Percentiles rank a stretch among this genome's conserved stretches.
Conservation (phyloP, 2,888 invertebrate genomes). For the Helobdella robusta region DNA sequence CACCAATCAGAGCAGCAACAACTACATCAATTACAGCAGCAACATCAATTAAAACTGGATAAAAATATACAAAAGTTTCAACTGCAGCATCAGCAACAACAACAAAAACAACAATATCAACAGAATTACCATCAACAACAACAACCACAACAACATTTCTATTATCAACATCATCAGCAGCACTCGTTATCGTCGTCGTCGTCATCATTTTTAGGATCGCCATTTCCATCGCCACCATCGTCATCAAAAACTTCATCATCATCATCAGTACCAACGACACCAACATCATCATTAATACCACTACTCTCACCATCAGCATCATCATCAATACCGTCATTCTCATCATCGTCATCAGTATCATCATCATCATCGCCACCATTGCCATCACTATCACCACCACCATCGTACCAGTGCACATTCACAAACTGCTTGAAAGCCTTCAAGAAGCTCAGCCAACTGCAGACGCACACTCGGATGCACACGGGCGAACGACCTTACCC, state of each 20-base stretch:
- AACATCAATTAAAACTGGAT: neutral
- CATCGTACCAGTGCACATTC: conserved; percentile 47
- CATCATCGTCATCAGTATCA: neutral
- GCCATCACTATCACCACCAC: neutral
- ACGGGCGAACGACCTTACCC: conserved; percentile 61
- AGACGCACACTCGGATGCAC: conserved; percentile 56
- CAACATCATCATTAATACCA: neutral
- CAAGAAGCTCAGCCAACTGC: conserved; percentile 57
- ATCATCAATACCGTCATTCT: neutral
- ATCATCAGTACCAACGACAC: neutral
- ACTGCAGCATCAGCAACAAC: no score
- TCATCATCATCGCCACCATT: neutral
- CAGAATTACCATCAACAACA: no score
- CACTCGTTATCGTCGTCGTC: no score
- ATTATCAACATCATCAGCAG: no score
- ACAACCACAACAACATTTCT: no score
- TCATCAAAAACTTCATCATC: neutral
- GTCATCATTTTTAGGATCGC: no score
- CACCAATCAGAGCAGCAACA: neutral
- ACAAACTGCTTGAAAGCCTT: conserved; percentile 58
- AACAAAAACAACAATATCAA: no score
- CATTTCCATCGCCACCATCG: no score
- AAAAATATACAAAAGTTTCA: no score
- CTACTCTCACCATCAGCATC: neutral
- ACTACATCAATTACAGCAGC: neutral